These are phyloP conservation scores for Enteromius afrohamiltoni DNA, from an alignment of 2,797 vertebrate genomes.

Conservation along the genomic window DNA sequence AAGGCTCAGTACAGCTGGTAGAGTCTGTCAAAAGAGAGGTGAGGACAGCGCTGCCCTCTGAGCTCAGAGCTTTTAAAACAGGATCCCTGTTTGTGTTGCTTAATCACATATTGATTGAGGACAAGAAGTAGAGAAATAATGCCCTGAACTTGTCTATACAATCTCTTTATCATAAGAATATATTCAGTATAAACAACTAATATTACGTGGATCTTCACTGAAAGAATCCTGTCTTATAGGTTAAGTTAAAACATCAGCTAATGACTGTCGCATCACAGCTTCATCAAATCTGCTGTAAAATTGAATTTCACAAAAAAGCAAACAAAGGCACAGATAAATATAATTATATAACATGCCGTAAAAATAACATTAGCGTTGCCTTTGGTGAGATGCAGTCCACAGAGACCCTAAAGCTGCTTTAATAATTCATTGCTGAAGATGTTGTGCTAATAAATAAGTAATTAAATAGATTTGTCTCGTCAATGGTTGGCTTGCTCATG, in stretches of 20 bases:
- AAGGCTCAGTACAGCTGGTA: constrained; percentile 66
- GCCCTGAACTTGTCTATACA: not conserved
- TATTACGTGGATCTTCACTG: not conserved
- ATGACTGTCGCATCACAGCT: not conserved
- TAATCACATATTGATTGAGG: constrained; percentile 79
- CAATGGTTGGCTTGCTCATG: constrained; percentile 33
- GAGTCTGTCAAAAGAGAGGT: constrained; percentile 57
- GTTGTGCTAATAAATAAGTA: constrained; percentile 67
- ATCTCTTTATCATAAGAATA: not conserved
- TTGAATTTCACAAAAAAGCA: not conserved
- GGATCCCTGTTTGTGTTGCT: constrained; percentile 79
- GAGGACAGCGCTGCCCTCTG: constrained; percentile 64
- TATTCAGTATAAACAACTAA: not conserved
- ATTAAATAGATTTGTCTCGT: constrained; percentile 70
- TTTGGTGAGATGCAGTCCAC: constrained; percentile 40
- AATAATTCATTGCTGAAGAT: constrained; percentile 70
- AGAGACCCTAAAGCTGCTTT: constrained; percentile 62
- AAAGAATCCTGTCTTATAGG: not conserved
- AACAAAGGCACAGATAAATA: constrained; percentile 37
- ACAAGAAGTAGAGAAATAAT: constrained; percentile 71
- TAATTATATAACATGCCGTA: constrained; percentile 37
- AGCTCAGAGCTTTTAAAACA: constrained; percentile 74
- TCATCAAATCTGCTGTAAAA: not conserved
- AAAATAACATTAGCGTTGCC: constrained; percentile 44
- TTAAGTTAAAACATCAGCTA: not conserved